Base-by-base conservation (phyloP, 2,113 vertebrate species). In the Micronycteris hirsuta region DNA sequence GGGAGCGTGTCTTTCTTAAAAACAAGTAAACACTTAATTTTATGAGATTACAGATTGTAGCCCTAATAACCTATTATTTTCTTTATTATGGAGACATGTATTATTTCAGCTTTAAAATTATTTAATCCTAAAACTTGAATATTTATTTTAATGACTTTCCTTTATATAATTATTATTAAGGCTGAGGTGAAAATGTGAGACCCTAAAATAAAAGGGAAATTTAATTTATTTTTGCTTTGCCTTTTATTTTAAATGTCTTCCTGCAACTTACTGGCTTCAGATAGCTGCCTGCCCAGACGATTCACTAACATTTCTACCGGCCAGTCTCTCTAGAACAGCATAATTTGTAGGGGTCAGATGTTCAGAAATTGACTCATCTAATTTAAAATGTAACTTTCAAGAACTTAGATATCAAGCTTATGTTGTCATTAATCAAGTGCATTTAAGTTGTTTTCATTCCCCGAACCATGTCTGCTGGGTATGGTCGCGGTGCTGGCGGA, bases 291-390 rank as follows among this genome's bases (percentile, higher is more conserved):
- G 15, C 49, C 76, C 87, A 92, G 96, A 98, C 95, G 71, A 97
- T 93, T 98, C 93, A 97, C 97, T 94, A 97, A 71, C 45, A 61
- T 71, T 95, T 49, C 71, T 95, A 56, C 84, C 49, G 65, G 45
- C 68, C 54, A 12, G 8, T 82, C 24, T 96, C 98, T 96, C 97
- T 83, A 52, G 96, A 88, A 91, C 84, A 54, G 67, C 89, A 11
- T 87, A 94, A 92, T 74, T 80, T 74, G 91, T 45, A 31, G 20
- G 94, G 93, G 89, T 92, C 93, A 87, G 65, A 88, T 89, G 67
- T 86, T 84, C 85, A 95, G 73, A 96, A 97, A 97, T 95, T 36
- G 74, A 85, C 93, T 96, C 91, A 85, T 96, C 94, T 96, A 88
- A 97, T 94, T 96, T 78, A n/a, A 97, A 94, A 82, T 43, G 36